Base-by-base conservation (phyloP, 2,797 vertebrate genomes). In the Botia kubotai region DNA sequence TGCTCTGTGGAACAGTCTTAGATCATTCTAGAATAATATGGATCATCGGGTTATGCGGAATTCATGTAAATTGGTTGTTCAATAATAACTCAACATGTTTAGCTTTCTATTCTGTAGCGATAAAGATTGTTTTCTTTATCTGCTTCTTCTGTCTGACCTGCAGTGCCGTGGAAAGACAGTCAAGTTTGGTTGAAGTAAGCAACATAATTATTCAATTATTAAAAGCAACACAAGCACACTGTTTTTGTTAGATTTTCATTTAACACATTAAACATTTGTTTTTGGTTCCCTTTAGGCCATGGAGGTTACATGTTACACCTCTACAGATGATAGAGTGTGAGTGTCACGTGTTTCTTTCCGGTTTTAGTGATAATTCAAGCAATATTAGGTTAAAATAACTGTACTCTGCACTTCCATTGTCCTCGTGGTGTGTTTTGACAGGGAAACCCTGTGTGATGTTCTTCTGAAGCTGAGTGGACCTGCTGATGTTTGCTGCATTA, bases 401-500 rank as follows among this genome's bases (percentile, higher is more conserved):
- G 4, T n/a, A 21, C 17, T 11, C 21, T 53, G 16, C 16, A 13
- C 48, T 55, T 4, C 21, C n/a, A 23, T 50, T 46, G n/a, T 36
- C 4, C 29, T 17, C 17, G 19, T 19, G 10, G 12, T 73, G 26
- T 62, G 26, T 71, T 74, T 13, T 80, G 26, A 46, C 70, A 94
- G 92, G 50, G 36, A 55, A 0, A 89, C 84, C 4, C 75, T 0
- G 2, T 95, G 94, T 29, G 2, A 3, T 0, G 83, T 91, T 63
- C 52, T 4, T 2, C 72, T 95, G 79, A 16, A 10, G 8, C 79
- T 93, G 74, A 85, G 6, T n/a, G 75, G 72, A 17, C 36, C 3
- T 0, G 50, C 77, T 5, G 2, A 69, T 57, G 23, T 89, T 0
- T 94, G 93, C 57, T 93, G 91, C 66, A 87, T 95, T 62, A 86